Conservation (phyloP, 2,113 vertebrate genomes). For the Cynocephalus volans region DNA sequence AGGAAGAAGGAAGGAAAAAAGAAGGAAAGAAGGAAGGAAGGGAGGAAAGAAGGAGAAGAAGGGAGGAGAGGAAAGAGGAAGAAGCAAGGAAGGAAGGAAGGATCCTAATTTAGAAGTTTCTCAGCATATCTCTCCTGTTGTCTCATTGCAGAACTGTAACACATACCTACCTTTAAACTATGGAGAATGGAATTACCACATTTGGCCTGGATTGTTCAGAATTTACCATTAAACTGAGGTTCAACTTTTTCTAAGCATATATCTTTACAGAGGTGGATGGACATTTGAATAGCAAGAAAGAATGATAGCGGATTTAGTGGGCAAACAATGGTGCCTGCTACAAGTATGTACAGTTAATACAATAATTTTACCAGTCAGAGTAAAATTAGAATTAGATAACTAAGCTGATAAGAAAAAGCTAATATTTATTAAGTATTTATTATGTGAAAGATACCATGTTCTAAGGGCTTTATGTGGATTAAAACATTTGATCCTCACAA, state of each 20-base stretch:
- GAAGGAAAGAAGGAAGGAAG: background rate
- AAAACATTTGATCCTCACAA: background rate
- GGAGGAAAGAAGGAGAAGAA: background rate
- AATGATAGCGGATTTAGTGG: background rate
- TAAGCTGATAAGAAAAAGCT: background rate
- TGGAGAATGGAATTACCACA: background rate
- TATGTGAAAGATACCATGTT: background rate
- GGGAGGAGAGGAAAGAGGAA: too few species aligned
- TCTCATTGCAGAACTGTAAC: background rate
- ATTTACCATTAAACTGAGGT: background rate
- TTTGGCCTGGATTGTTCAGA: background rate
- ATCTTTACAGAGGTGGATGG: background rate
- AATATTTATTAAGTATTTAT: background rate
- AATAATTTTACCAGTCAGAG: background rate
- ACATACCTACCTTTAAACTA: background rate
- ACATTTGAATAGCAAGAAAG: background rate
- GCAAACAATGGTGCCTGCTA: background rate
- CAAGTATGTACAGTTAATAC: background rate
- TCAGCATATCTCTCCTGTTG: background rate
- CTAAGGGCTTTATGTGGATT: background rate
- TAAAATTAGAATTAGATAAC: constrained; percentile 9
- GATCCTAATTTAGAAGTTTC: background rate
- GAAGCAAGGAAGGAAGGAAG: background rate
- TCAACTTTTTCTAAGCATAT: background rate
- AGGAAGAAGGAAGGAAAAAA: background rate